Evolutionary conservation across 2,113 vertebrate genomes (phyloP).

Genomic region (Apaloderma vittatum): DNA sequence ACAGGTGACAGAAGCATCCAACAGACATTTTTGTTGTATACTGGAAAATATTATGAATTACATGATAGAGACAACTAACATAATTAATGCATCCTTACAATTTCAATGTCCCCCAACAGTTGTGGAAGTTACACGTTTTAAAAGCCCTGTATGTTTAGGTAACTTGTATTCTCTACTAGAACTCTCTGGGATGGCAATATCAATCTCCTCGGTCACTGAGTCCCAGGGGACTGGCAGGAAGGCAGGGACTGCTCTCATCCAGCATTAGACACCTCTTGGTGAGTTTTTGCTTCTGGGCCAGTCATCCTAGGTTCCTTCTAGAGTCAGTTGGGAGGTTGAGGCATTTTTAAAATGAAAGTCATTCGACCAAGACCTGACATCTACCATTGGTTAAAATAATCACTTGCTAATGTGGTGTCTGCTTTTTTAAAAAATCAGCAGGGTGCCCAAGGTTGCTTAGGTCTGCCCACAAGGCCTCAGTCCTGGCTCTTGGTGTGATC

Average conservation of each 20-base stretch:
- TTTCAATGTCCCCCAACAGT: not conserved
- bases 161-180: not conserved
- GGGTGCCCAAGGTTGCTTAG: not conserved
- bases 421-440: not conserved
- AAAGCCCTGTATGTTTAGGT: not conserved
- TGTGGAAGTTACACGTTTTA: not conserved
- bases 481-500: not conserved
- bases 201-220: not conserved
- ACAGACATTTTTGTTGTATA: not conserved
- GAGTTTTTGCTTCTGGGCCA: not conserved
- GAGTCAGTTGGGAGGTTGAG: not conserved
- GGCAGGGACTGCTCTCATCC: not conserved
- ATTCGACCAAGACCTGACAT: not conserved
- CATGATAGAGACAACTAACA: not conserved
- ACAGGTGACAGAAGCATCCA: not conserved
- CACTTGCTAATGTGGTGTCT: not conserved
- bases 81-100: not conserved
- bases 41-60: not conserved
- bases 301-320: not conserved
- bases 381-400: not conserved
- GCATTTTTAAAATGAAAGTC: not conserved
- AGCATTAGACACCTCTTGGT: not conserved
- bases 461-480: fast-evolving
- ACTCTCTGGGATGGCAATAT: not conserved
- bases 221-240: not conserved